Evolutionary conservation across 2,113 vertebrate species (phyloP).

Genomic region (Corythornis madagascariensis): DNA sequence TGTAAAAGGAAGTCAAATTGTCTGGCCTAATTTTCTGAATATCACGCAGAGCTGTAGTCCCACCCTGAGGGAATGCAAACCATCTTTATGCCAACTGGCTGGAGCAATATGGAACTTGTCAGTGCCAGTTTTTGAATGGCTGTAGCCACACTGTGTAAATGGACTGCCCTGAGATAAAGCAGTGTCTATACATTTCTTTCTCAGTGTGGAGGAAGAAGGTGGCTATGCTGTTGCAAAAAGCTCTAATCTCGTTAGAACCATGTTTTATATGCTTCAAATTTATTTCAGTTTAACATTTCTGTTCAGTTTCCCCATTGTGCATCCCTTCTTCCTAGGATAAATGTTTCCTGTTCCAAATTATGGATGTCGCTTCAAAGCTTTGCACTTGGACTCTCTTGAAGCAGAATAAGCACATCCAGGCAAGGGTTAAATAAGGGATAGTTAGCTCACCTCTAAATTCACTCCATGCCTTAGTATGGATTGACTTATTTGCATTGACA

Average conservation of each 20-base stretch:
- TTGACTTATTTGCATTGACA: not conserved
- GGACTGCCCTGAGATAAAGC: not conserved
- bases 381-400: not conserved
- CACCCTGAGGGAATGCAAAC: not conserved
- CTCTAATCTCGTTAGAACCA: not conserved
- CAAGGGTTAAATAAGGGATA: not conserved
- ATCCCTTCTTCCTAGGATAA: not conserved
- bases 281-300: not conserved
- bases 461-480: not conserved
- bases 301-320: not conserved
- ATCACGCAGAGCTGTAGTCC: not conserved
- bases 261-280: not conserved
- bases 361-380: not conserved
- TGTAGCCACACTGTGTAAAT: not conserved
- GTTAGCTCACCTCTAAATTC: not conserved
- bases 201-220: not conserved
- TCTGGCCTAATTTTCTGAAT: not conserved
- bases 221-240: not conserved
- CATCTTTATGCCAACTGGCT: not conserved
- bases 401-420: not conserved
- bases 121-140: not conserved
- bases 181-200: not conserved
- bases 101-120: not conserved
- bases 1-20: not conserved
- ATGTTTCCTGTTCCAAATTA: not conserved